These are phyloP conservation scores for Drosophila niveifrons DNA, from an alignment of 2,888 invertebrate species.

Conservation along the genomic window DNA sequence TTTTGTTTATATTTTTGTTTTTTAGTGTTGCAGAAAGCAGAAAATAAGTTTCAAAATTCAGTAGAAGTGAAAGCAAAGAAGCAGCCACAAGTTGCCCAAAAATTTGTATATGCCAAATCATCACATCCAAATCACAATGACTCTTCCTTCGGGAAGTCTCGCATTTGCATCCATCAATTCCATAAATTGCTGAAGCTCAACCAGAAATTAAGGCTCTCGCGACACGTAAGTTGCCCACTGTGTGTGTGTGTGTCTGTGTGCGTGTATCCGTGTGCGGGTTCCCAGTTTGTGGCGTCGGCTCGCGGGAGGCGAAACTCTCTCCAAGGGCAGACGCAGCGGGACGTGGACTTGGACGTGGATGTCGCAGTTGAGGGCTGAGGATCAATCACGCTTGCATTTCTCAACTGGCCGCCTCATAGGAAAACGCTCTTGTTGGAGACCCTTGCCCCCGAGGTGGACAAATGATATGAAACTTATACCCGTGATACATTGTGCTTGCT, in stretches of 20 bases:
- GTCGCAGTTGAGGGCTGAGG: slow-evolving; percentile 22
- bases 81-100: background rate
- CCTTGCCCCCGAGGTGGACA: slow-evolving; percentile 41
- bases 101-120: slow-evolving; percentile 3
- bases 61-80: background rate
- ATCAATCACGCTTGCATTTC: slow-evolving; percentile 43
- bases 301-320: background rate
- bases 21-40: background rate
- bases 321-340: background rate
- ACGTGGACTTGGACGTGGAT: background rate
- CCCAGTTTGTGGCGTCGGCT: slow-evolving; percentile 29
- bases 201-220: slow-evolving; percentile 5
- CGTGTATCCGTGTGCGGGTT: background rate
- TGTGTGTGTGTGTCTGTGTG: background rate
- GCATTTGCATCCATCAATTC: background rate
- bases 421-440: slow-evolving; percentile 43
- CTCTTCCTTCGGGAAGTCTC: too few relatives aligned
- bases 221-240: slow-evolving; percentile 8
- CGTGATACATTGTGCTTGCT: slow-evolving; percentile 28
- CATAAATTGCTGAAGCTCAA: background rate
- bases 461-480: slow-evolving; percentile 9
- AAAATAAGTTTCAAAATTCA: background rate
- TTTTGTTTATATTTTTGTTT: background rate
- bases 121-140: slow-evolving; percentile 6
- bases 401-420: background rate